A percentile compares a stretch with the other conserved stretches of the same genome.
Evolutionary conservation across 2,888 invertebrate species (phyloP).

Genomic region (Agelastica alni): DNA sequence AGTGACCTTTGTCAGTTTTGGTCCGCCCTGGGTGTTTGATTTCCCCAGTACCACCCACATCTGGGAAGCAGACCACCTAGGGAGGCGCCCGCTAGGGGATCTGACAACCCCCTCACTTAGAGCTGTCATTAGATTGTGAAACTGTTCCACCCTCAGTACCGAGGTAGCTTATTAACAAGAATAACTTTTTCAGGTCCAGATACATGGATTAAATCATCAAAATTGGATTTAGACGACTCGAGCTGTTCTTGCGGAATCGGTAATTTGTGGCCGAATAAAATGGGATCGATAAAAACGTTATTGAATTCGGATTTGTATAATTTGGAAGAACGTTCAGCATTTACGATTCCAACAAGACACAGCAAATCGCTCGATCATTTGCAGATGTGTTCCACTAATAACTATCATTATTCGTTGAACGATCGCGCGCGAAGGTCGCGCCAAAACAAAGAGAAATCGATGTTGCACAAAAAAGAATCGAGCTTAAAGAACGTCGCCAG

Average conservation of each 20-base stretch:
- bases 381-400: constrained; percentile 56
- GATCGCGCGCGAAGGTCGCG: constrained; percentile 21
- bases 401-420: constrained; percentile 44
- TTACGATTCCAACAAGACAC: constrained; percentile 60
- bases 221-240: constrained; percentile 38
- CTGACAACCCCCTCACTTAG: no score
- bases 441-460: constrained; percentile 23
- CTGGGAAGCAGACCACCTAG: no score
- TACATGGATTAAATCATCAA: constrained; percentile 37
- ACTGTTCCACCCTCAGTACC: background rate
- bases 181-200: no score
- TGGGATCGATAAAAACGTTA: constrained; percentile 39
- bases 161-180: no score
- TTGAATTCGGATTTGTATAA: constrained; percentile 35
- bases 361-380: constrained; percentile 83
- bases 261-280: constrained; percentile 39
- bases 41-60: no score
- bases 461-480: constrained; percentile 35
- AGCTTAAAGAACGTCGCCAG: constrained; percentile 43
- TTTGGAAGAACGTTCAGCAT: constrained; percentile 35
- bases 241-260: constrained; percentile 46
- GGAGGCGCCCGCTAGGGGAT: no score
- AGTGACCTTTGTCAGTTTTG: no score
- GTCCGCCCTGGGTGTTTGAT: no score
- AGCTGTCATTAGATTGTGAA: background rate